Evolutionary conservation across 1,140 invertebrate genomes (phyloP).

Genomic region (Bombyx mandarina): DNA sequence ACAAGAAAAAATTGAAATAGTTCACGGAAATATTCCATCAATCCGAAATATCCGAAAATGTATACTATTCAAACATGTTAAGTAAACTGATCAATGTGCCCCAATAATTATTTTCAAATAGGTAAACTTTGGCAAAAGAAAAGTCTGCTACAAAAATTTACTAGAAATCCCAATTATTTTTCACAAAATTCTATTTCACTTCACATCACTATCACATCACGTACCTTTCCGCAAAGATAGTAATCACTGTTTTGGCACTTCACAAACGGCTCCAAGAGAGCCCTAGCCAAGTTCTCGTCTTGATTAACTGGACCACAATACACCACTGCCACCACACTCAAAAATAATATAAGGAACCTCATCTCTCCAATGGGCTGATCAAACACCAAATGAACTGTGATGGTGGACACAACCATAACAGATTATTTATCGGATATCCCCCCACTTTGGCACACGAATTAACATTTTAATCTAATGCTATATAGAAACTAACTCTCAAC

Average conservation of each 20-base stretch:
- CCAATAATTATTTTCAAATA: too few species aligned
- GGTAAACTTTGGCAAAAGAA: too few species aligned
- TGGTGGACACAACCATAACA: conserved; percentile 41
- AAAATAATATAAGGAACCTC: conserved; percentile 44
- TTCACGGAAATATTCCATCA: too few species aligned
- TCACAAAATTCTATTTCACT: not conserved
- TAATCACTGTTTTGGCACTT: conserved; percentile 59
- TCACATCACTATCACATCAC: conserved; percentile 17
- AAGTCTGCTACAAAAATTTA: too few species aligned
- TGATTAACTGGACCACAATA: conserved; percentile 32
- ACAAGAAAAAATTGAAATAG: too few species aligned
- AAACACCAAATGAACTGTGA: conserved; percentile 51
- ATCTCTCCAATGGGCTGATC: conserved; percentile 38
- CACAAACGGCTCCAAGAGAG: conserved; percentile 39
- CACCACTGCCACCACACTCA: conserved; percentile 32
- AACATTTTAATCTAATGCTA: conserved; percentile 56
- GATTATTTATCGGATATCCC: conserved; percentile 59
- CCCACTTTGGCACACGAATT: conserved; percentile 55
- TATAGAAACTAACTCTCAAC: conserved; percentile 48
- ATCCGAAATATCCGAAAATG: too few species aligned
- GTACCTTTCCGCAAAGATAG: conserved; percentile 56
- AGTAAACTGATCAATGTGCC: too few species aligned
- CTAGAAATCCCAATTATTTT: too few species aligned
- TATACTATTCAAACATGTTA: too few species aligned
- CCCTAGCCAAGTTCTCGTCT: conserved; percentile 40